Base-by-base conservation (phyloP, 2,888 invertebrate genomes). In the Torymus tubicola region DNA sequence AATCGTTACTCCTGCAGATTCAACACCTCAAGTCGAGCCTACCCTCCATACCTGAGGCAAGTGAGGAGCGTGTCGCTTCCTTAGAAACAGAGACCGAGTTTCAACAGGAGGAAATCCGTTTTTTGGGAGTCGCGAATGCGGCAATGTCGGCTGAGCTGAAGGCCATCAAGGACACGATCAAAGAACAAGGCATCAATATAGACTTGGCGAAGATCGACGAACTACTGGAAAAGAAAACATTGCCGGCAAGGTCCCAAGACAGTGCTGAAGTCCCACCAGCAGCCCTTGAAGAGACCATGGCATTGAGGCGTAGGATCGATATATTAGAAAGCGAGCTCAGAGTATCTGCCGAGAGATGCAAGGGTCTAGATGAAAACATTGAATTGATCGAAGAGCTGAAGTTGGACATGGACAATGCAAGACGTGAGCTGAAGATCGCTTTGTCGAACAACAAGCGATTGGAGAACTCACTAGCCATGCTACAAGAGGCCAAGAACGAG, bases 391-490 rank as follows among this genome's bases (percentile, higher is more conserved):
- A 87, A 64, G 86, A 84, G 58, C 78, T 87, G 67, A 88, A 87
- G 78, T 79, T 89, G 87, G 88, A 86, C 88, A 69, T 84, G 61
- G 84, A 86, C 24, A 85, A 86, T 87, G 53, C 89, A 0, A 90
- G 87, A 84, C 88, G 81, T 86, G 92, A 90, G 89, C 90, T 88
- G 67, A 88, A 76, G 84, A 86, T 77, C 81, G 91, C 79, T n/a
- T 82, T 72, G 84, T 88, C 83, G 0, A 92, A 91, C 86, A 90
- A 91, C 21, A 83, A 89, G 5, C 87, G 88, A 72, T 86, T 93
- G 63, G 92, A 92, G 83, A 88, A 90, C 84, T 92, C 92, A 82
- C 89, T 93, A 77, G 89, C 89, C 2, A 90, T 90, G 69, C 79
- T 92, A 10, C 86, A 90, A 60, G 84, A 88, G 8, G 90, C 91